phyloP scores from a whole-genome alignment of 2,888 invertebrate genomes.

The Dorcus parallelipipedus region DNA sequence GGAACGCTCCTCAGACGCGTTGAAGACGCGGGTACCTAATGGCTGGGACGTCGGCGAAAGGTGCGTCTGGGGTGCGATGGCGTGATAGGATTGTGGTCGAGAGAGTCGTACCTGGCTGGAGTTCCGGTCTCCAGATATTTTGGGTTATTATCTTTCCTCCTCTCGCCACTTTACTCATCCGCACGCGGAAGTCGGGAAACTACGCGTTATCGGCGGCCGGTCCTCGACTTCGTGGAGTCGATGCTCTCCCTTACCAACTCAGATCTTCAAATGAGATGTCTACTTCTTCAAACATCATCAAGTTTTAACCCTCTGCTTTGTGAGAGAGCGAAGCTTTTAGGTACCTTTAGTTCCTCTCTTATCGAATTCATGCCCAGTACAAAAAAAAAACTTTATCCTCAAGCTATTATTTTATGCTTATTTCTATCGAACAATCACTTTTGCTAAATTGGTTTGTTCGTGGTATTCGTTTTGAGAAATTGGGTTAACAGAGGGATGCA shows the following conservation, averaged over 20 bases:
- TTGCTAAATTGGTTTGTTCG: too few species aligned
- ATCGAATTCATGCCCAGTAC: too few species aligned
- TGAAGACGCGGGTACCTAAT: too few species aligned
- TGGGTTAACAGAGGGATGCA: too few species aligned
- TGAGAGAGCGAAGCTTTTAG: too few species aligned
- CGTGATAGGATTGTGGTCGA: conserved; percentile 26
- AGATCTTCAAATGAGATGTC: background rate
- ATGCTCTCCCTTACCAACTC: background rate
- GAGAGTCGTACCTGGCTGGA: conserved; percentile 35
- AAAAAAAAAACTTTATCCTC: too few species aligned
- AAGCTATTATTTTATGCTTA: too few species aligned
- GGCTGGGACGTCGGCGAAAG: background rate
- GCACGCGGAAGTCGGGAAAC: conserved; percentile 26
- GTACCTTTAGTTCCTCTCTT: too few species aligned
- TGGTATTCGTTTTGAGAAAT: too few species aligned
- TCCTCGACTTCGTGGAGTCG: background rate
- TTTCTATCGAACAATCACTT: too few species aligned
- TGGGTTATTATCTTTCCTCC: conserved; percentile 44
- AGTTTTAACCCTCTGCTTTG: too few species aligned
- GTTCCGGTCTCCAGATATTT: conserved; percentile 38
- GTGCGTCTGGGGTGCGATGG: conserved; percentile 23
- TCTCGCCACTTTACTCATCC: conserved; percentile 43
- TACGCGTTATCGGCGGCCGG: background rate
- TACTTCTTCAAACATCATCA: background rate
- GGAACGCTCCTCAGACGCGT: too few species aligned